These are phyloP conservation scores for Dromiciops gliroides DNA, from an alignment of 2,113 vertebrate genomes.

Conservation along the genomic window DNA sequence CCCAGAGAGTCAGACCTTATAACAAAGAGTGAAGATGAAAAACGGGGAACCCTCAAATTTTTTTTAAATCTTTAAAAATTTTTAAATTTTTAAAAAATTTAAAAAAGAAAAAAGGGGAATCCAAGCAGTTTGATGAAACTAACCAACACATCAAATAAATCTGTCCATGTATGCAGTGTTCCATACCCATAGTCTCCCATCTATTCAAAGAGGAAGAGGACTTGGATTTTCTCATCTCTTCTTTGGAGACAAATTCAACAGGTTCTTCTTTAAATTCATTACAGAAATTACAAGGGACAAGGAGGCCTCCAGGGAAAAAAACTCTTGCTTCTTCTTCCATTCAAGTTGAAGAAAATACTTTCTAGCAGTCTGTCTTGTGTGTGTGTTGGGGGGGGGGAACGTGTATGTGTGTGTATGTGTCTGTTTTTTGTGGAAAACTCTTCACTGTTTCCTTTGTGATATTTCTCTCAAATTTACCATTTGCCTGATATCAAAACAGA, in stretches of 20 bases:
- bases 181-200: neutral
- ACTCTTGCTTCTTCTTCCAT: neutral
- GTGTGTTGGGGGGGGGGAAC: no score
- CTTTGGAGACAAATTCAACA: neutral
- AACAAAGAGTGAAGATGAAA: neutral
- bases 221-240: neutral
- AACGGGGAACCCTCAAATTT: neutral
- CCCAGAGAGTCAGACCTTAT: neutral
- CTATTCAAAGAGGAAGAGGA: neutral
- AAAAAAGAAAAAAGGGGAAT: neutral
- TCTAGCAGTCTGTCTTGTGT: neutral
- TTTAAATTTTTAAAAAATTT: no score
- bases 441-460: conserved; percentile 2
- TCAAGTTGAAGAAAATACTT: neutral
- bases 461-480: conserved; percentile 21
- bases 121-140: neutral
- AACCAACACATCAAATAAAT: neutral
- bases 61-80: no score
- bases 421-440: no score
- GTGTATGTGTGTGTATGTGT: neutral
- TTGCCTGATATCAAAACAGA: conserved; percentile 25
- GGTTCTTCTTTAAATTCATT: neutral
- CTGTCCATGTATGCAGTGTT: neutral
- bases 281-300: neutral
- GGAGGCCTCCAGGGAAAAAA: neutral